Percentiles rank a stretch among this genome's conserved stretches.
Conservation (phyloP, 2,797 vertebrate genomes). For the Enteromius mattozi region DNA sequence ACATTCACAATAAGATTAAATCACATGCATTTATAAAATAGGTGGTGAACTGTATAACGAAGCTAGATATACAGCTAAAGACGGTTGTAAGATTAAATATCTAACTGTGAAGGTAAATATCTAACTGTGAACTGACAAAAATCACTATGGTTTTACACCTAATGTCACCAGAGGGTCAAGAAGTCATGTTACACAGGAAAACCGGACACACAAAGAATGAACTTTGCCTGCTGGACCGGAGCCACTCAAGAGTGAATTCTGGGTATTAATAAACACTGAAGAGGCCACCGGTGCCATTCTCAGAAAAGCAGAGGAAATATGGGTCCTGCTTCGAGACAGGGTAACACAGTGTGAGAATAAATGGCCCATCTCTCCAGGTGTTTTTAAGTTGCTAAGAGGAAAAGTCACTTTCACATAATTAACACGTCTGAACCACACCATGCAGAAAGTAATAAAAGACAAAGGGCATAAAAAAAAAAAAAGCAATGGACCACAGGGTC, state of each 20-base stretch:
- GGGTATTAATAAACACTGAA: slow-evolving; percentile 50
- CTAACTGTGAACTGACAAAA: no score
- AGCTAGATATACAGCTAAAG: not conserved
- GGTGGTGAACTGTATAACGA: not conserved
- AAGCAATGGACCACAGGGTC: not conserved
- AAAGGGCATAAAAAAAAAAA: not conserved
- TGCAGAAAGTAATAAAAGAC: slow-evolving; percentile 18
- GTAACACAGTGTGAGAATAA: not conserved
- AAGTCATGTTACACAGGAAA: slow-evolving; percentile 38
- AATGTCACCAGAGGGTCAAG: not conserved
- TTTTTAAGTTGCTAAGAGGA: slow-evolving; percentile 13
- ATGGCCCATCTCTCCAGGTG: slow-evolving; percentile 26
- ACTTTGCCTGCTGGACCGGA: slow-evolving; percentile 35
- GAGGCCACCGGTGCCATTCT: slow-evolving; percentile 30
- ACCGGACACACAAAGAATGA: slow-evolving; percentile 38
- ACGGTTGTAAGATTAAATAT: not conserved
- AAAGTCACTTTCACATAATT: not conserved
- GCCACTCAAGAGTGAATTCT: slow-evolving; percentile 43
- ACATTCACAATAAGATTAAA: not conserved
- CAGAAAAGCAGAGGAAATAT: slow-evolving; percentile 28
- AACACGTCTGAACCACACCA: slow-evolving; percentile 9
- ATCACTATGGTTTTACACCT: slow-evolving; percentile 1
- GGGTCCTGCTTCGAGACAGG: slow-evolving; percentile 19
- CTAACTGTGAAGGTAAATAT: no score
- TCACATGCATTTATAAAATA: not conserved